A percentile compares a stretch with the other conserved stretches of the same genome.
Evolutionary conservation across 2,797 vertebrate genomes (phyloP).

Genomic region (Sebastes goodei): DNA sequence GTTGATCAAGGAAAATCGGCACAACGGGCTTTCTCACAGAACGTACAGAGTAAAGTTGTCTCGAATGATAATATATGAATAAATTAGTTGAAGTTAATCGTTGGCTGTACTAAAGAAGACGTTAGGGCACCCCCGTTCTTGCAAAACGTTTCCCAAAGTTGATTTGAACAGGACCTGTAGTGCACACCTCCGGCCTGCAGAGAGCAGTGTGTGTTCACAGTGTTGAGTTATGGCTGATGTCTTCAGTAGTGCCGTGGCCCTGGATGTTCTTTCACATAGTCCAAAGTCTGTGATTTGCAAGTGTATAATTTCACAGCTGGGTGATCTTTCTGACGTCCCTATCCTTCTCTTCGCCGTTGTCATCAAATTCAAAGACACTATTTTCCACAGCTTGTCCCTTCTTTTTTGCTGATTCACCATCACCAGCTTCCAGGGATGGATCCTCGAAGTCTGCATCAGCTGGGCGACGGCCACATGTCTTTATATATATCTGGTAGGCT

Average conservation of each 20-base stretch:
- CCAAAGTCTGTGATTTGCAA: not conserved
- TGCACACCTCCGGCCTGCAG: slow-evolving; percentile 46
- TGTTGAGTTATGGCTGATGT: not conserved
- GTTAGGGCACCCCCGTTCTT: not conserved
- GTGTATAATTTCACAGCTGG: slow-evolving; percentile 54
- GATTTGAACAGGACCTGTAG: not conserved
- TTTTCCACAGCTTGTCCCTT: slow-evolving; percentile 67
- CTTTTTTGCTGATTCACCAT: not conserved
- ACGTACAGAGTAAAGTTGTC: not conserved
- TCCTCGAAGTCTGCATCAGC: slow-evolving; percentile 40
- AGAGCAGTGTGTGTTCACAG: slow-evolving; percentile 28
- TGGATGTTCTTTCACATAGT: not conserved
- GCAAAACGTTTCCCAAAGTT: not conserved
- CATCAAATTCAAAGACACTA: slow-evolving; percentile 49
- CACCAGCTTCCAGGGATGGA: not conserved
- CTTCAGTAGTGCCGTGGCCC: not conserved
- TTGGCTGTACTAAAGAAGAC: not conserved
- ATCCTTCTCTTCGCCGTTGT: slow-evolving; percentile 35
- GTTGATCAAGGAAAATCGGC: not conserved
- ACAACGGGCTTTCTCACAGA: not conserved
- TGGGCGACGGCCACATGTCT: rapidly evolving
- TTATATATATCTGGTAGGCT: slow-evolving; percentile 73
- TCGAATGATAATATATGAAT: slow-evolving; percentile 17
- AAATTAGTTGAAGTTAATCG: slow-evolving; percentile 1
- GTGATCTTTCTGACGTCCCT: slow-evolving; percentile 40